Percentiles rank a stretch among this genome's conserved stretches.
These are phyloP conservation scores for Drosophila bocki DNA, from an alignment of 1,140 invertebrate species.

Conservation along the genomic window DNA sequence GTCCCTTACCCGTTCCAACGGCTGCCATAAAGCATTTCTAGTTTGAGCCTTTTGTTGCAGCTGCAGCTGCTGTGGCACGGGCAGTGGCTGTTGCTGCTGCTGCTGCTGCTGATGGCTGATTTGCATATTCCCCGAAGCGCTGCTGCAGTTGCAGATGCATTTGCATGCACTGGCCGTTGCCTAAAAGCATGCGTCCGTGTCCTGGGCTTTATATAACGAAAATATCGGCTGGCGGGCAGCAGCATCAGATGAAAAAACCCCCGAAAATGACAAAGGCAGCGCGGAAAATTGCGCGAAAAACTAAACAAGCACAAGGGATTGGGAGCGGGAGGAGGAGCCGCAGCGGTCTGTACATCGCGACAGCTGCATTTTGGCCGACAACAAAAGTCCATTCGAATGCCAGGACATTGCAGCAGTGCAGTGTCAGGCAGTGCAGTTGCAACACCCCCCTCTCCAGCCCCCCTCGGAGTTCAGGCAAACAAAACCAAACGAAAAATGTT, in stretches of 20 bases:
- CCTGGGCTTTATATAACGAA: slow-evolving; percentile 60
- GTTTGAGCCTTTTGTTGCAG: slow-evolving; percentile 63
- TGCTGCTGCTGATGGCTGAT: slow-evolving; percentile 70
- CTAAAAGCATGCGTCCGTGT: slow-evolving; percentile 60
- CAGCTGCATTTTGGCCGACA: slow-evolving; percentile 66
- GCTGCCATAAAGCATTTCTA: slow-evolving; percentile 65
- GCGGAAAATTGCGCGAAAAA: slow-evolving; percentile 83
- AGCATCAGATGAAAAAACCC: slow-evolving; percentile 36
- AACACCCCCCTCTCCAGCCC: background rate
- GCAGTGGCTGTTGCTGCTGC: slow-evolving; percentile 45
- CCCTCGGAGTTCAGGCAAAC: slow-evolving; percentile 15
- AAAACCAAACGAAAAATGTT: slow-evolving; percentile 54
- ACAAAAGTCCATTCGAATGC: slow-evolving; percentile 70
- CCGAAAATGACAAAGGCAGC: slow-evolving; percentile 72
- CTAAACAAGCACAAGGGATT: slow-evolving; percentile 62
- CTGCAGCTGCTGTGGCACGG: slow-evolving; percentile 33
- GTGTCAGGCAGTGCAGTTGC: slow-evolving; percentile 34
- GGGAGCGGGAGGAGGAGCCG: background rate
- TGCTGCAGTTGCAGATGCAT: slow-evolving; percentile 66
- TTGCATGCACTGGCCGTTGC: slow-evolving; percentile 52
- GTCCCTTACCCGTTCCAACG: background rate
- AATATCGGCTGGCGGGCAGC: slow-evolving; percentile 38
- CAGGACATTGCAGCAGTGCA: slow-evolving; percentile 52
- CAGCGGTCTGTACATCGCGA: slow-evolving; percentile 28
- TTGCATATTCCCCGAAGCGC: slow-evolving; percentile 81